Evolutionary conservation across 2,888 invertebrate genomes (phyloP), one percentile per base, ranked within the genome.

Genomic region (Pantelozetes paolii): DNA sequence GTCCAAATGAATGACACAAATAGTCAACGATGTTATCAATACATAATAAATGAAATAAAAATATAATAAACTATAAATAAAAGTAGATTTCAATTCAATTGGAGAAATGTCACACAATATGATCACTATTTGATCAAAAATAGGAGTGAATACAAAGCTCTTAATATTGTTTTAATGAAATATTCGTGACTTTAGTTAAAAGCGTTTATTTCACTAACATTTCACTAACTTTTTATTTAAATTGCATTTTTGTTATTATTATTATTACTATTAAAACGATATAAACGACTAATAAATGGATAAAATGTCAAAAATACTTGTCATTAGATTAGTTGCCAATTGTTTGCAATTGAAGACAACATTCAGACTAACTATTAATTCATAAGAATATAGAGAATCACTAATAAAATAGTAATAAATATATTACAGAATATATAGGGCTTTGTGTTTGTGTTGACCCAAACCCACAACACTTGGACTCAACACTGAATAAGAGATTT

Each of bases 51-150:
- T 30, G 8, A 23, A 9, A 13, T 8, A 23, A 59, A 15, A 59
- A 54, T 59, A 59, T 8, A 26, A 54, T 54, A 54, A 26, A 26
- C 23, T 54, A n/a, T 5, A 54, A 36, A 36, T 36, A 36, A 36
- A 8, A 36, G 36, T 36, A 36, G 9, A 36, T 36, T 8, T 36
- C 36, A 36, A 8, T 62, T 62, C 62, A 62, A 62, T 62, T 59
- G 18, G n/a, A 32, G 32, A 62, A 62, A 62, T 62, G 62, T 62
- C 62, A 62, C 62, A 20, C 32, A n/a, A 62, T 30, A 62, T 62
- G 13, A 62, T 62, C 62, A 32, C 62, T 62, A 62, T 62, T 62
- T 30, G 26, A 62, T 30, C 59, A 9, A 62, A 45, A 13, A n/a
- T 28, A 62, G 62, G 30, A 30, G 32, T 30, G 18, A 62, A 62